A percentile compares a stretch with the other conserved stretches of the same genome.
Evolutionary conservation across 2,113 vertebrate genomes (phyloP).

Genomic region (Oxyruncus cristatus): DNA sequence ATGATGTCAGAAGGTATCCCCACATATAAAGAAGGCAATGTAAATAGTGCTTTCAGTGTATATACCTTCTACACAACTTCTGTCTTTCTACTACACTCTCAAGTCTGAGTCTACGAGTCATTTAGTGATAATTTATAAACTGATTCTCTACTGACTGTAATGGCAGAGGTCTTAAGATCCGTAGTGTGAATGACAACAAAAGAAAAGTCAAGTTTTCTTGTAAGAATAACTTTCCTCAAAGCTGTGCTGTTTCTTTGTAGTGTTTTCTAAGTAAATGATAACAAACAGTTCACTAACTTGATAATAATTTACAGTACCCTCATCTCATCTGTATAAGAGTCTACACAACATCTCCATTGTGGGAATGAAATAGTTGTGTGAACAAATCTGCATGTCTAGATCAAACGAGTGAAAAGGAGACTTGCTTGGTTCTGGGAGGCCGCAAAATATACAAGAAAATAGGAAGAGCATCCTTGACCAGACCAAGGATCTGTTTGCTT

Average conservation of each 20-base stretch:
- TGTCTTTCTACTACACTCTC: background rate
- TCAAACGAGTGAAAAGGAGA: background rate
- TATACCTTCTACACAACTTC: background rate
- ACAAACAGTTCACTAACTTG: background rate
- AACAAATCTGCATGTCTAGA: background rate
- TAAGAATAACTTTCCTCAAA: background rate
- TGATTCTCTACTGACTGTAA: background rate
- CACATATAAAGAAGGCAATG: background rate
- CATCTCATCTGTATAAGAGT: background rate
- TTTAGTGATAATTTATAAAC: background rate
- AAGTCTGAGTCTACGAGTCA: background rate
- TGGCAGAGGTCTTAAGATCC: background rate
- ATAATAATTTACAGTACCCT: background rate
- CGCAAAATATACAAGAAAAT: background rate
- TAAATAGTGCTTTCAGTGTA: background rate
- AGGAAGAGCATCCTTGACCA: background rate
- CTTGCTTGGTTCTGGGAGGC: rapidly evolving
- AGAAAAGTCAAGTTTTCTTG: background rate
- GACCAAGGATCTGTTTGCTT: background rate
- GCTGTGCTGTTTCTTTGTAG: background rate
- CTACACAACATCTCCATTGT: background rate
- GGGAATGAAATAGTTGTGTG: background rate
- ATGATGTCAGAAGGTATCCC: background rate
- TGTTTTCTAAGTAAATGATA: background rate
- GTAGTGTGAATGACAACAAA: background rate